Percentiles rank a stretch among this genome's conserved stretches.
These are phyloP conservation scores for Trypoxylon attenuatum DNA, from an alignment of 2,888 invertebrate genomes.

Conservation along the genomic window DNA sequence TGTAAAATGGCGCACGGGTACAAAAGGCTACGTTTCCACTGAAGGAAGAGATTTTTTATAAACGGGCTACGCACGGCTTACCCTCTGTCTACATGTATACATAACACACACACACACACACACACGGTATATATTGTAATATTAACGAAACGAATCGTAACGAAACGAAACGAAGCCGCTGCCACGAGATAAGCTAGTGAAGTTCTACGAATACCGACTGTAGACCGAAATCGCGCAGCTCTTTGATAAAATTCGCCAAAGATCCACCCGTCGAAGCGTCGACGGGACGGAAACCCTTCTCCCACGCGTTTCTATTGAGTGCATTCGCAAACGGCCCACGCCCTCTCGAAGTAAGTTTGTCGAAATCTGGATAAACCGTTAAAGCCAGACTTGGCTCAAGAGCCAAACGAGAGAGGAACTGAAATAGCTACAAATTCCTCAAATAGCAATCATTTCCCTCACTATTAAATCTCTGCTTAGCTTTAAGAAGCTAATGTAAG, in stretches of 20 bases:
- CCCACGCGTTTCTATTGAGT: too few relatives aligned
- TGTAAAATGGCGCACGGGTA: slow-evolving; percentile 61
- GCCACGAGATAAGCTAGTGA: slow-evolving; percentile 34
- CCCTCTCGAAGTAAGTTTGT: too few relatives aligned
- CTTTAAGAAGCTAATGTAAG: too few relatives aligned
- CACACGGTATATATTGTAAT: slow-evolving; percentile 14
- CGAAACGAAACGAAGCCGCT: slow-evolving; percentile 2
- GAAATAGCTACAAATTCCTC: too few relatives aligned
- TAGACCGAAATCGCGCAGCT: not conserved
- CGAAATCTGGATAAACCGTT: too few relatives aligned
- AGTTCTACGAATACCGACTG: not conserved
- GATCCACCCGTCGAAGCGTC: too few relatives aligned
- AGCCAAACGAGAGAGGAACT: too few relatives aligned
- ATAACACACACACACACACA: not conserved
- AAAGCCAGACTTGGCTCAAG: too few relatives aligned
- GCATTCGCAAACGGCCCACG: too few relatives aligned
- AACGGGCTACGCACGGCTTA: slow-evolving; percentile 34
- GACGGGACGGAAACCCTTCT: too few relatives aligned
- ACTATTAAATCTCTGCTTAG: too few relatives aligned
- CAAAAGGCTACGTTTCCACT: slow-evolving; percentile 60
- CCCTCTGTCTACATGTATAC: slow-evolving; percentile 6
- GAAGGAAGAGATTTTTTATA: slow-evolving; percentile 49
- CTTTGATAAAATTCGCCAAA: slow-evolving; percentile 27
- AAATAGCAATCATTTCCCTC: too few relatives aligned
- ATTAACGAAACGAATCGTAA: slow-evolving; percentile 23